Conservation (phyloP, 1,140 invertebrate genomes). For the Panulirus ornatus region DNA sequence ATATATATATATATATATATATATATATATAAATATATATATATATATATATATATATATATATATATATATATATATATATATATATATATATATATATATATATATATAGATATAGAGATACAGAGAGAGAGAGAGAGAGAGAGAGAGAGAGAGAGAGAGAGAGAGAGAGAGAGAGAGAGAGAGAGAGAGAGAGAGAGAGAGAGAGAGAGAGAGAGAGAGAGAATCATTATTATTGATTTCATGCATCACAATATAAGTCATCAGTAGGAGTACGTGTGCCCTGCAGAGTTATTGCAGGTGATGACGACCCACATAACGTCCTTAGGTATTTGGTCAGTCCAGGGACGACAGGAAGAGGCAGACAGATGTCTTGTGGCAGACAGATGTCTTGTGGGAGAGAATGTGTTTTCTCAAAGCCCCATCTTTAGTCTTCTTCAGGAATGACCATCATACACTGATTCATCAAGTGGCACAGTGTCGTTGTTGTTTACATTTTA, state of each 20-base stretch:
- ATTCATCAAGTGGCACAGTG: too few relatives aligned
- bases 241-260: neutral
- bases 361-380: neutral
- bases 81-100: neutral
- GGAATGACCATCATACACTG: too few relatives aligned
- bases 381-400: neutral
- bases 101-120: neutral
- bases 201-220: neutral
- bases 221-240: neutral
- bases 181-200: neutral
- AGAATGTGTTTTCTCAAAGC: too few relatives aligned
- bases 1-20: too few relatives aligned
- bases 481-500: too few relatives aligned
- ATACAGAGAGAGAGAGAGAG: neutral
- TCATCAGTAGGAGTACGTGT: neutral
- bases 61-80: neutral
- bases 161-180: neutral
- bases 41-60: too few relatives aligned
- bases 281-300: neutral
- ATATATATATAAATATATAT: too few relatives aligned
- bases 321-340: neutral
- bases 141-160: neutral
- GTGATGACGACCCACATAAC: neutral
- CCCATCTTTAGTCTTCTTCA: too few relatives aligned
- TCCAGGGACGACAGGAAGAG: neutral